Evolutionary conservation across 2,888 invertebrate species (phyloP).

Genomic region (Rotaria sp.): DNA sequence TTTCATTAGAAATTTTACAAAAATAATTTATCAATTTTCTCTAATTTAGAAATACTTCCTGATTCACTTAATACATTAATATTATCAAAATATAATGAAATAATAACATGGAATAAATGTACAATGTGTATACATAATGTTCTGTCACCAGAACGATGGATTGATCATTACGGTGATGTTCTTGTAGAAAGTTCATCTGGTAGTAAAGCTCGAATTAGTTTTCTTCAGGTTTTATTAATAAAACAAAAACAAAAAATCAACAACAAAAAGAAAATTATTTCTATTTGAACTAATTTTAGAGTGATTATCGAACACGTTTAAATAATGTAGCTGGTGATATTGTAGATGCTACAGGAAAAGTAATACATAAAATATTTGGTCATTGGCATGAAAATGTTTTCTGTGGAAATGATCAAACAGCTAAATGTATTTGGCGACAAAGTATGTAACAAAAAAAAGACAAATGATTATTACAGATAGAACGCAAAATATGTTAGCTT

Average conservation of each 20-base stretch:
- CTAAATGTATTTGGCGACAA: slow-evolving; percentile 68
- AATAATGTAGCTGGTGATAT: slow-evolving; percentile 20
- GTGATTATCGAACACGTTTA: slow-evolving; percentile 21
- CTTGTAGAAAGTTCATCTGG: slow-evolving; percentile 21
- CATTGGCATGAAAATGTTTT: slow-evolving; percentile 75
- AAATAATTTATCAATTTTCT: not conserved
- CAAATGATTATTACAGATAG: not conserved
- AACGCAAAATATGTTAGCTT: too few species aligned
- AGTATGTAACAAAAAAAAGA: not conserved
- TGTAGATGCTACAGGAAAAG: not conserved
- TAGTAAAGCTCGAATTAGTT: slow-evolving; percentile 9
- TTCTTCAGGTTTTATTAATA: not conserved
- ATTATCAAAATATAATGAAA: slow-evolving; percentile 60
- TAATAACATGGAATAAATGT: slow-evolving; percentile 72
- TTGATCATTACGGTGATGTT: slow-evolving; percentile 69
- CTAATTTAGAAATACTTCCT: not conserved
- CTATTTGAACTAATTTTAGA: not conserved
- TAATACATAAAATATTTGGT: slow-evolving; percentile 64
- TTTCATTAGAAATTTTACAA: not conserved
- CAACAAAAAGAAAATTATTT: not conserved
- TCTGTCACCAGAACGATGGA: slow-evolving; percentile 73
- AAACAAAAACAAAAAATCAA: not conserved
- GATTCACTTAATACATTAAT: not conserved
- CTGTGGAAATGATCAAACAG: slow-evolving; percentile 64
- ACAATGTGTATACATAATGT: slow-evolving; percentile 78